phyloP scores from a whole-genome alignment of 2,113 vertebrate genomes.

The Syngnathoides biaculeatus region DNA sequence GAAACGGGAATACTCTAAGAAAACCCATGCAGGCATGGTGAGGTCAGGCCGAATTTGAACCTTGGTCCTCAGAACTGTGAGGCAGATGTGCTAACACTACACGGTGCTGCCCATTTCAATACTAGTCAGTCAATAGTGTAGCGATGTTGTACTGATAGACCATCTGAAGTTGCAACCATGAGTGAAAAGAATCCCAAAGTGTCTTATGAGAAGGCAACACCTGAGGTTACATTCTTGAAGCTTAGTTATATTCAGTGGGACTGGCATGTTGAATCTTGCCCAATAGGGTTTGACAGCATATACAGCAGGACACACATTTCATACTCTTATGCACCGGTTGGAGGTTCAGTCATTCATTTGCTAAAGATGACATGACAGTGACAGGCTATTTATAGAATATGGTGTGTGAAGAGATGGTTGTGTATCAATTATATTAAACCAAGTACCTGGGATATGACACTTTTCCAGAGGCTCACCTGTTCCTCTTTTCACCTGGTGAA shows the following conservation, averaged over 20 bases:
- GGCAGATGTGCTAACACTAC: too few relatives aligned
- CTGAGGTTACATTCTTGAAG: conserved; percentile 53
- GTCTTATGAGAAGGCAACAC: conserved; percentile 22
- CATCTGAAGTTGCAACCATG: conserved; percentile 13
- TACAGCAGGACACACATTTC: conserved; percentile 14
- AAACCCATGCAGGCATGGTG: too few relatives aligned
- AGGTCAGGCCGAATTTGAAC: too few relatives aligned
- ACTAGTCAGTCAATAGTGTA: background rate
- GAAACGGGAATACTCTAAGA: too few relatives aligned
- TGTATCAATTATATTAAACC: background rate
- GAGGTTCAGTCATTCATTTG: background rate
- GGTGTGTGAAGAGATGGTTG: background rate
- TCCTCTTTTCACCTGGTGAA: conserved; percentile 30
- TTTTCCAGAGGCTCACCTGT: conserved; percentile 45
- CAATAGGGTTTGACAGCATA: conserved; percentile 8
- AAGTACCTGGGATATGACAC: background rate
- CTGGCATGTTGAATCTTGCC: conserved; percentile 52
- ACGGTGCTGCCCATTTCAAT: background rate
- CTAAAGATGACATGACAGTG: background rate
- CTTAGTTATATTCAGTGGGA: conserved; percentile 31
- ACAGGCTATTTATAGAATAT: conserved; percentile 1
- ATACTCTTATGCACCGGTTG: background rate
- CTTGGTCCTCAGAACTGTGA: too few relatives aligned
- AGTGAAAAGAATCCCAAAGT: conserved; percentile 3
- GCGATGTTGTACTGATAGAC: background rate